Percentiles rank a stretch among this genome's conserved stretches.
phyloP scores from a whole-genome alignment of 2,888 invertebrate species.

The Zelleria hepariella region DNA sequence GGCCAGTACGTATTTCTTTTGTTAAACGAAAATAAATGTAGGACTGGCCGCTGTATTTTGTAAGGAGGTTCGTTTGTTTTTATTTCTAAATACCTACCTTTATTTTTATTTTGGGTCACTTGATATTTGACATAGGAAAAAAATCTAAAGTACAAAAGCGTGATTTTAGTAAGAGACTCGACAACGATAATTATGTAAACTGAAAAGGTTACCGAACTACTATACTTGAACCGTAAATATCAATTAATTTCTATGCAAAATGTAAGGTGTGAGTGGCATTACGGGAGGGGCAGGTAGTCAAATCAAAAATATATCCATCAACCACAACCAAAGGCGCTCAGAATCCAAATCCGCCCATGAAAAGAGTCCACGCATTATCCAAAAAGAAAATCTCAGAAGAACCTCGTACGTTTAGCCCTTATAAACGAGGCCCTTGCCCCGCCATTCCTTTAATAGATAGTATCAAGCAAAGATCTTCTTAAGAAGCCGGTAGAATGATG shows the following conservation, averaged over 20 bases:
- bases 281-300: not conserved
- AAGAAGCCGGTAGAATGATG: constrained; percentile 32
- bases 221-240: no score
- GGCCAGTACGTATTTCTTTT: not conserved
- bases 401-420: not conserved
- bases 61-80: no score
- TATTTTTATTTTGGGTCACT: no score
- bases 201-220: no score
- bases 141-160: no score
- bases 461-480: constrained; percentile 15
- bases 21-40: not conserved
- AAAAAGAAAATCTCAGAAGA: not conserved
- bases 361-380: not conserved
- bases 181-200: no score
- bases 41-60: not conserved
- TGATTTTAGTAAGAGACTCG: no score
- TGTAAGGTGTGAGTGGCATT: not conserved
- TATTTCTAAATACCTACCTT: no score
- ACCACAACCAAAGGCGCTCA: not conserved
- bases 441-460: constrained; percentile 64
- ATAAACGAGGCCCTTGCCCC: constrained; percentile 14
- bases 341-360: not conserved
- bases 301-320: not conserved
- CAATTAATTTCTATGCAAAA: no score
- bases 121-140: no score